Percentiles rank a stretch among this genome's conserved stretches.
Conservation (phyloP, 2,113 vertebrate species). For the Malurus cyaneus region DNA sequence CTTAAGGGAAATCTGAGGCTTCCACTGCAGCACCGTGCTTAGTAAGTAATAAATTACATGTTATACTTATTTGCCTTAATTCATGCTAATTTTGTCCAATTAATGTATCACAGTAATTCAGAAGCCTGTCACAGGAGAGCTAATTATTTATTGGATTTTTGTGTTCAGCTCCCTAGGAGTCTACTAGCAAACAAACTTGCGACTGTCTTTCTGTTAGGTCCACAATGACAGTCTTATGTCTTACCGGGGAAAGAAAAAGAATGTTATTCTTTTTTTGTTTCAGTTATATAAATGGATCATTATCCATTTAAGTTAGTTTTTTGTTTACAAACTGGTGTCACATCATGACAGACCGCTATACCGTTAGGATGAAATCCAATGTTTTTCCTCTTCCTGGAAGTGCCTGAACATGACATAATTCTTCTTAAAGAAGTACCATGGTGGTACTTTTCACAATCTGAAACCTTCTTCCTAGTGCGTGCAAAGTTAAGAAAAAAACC, state of each 20-base stretch:
- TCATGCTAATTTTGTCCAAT: constrained; percentile 99
- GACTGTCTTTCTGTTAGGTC: constrained; percentile 77
- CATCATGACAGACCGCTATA: constrained; percentile 48
- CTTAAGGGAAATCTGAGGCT: constrained; percentile 98
- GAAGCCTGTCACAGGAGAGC: constrained; percentile 97
- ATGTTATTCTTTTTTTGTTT: constrained; percentile 59
- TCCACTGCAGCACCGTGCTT: constrained; percentile 96
- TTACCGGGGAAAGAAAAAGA: constrained; percentile 64
- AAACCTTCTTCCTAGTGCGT: not conserved
- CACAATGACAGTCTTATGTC: constrained; percentile 73
- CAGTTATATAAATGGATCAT: constrained; percentile 71
- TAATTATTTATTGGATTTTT: constrained; percentile 98
- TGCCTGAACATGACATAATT: constrained; percentile 23
- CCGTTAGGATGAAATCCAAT: constrained; percentile 62
- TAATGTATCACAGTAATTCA: constrained; percentile 99
- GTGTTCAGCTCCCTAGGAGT: constrained; percentile 84
- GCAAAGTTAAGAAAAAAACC: not conserved
- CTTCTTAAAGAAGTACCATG: not conserved
- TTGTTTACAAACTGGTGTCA: constrained; percentile 73
- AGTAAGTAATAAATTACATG: constrained; percentile 99
- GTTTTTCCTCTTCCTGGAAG: constrained; percentile 4
- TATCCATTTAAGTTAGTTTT: constrained; percentile 26
- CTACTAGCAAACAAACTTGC: constrained; percentile 87
- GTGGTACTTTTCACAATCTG: not conserved
- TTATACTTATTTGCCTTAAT: constrained; percentile 99